These are phyloP conservation scores for Diachasmimorpha longicaudata DNA, from an alignment of 1,140 invertebrate species.

Conservation along the genomic window DNA sequence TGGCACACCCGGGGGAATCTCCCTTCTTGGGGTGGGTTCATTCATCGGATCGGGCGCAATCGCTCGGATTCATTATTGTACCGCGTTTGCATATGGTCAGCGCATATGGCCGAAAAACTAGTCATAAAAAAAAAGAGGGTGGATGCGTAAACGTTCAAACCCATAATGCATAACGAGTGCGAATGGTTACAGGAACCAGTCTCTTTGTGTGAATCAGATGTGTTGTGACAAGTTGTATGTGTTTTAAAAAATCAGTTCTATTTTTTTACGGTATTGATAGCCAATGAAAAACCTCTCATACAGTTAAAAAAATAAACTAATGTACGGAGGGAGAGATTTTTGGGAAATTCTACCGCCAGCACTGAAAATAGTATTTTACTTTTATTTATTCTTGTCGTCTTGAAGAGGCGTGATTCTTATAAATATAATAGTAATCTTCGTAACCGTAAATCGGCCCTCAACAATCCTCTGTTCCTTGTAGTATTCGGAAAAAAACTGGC, in stretches of 20 bases:
- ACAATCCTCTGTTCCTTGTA: slow-evolving; percentile 40
- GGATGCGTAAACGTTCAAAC: slow-evolving; percentile 53
- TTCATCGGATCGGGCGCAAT: neutral
- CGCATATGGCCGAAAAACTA: slow-evolving; percentile 61
- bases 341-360: too few species aligned
- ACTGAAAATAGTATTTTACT: too few species aligned
- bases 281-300: too few species aligned
- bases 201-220: neutral
- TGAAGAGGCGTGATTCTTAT: neutral
- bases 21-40: neutral
- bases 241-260: neutral
- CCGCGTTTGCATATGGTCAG: slow-evolving; percentile 54
- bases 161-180: slow-evolving; percentile 37
- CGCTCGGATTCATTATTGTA: slow-evolving; percentile 8
- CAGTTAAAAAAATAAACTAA: too few species aligned
- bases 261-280: neutral
- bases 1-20: neutral
- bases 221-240: neutral
- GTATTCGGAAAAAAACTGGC: neutral
- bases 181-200: neutral
- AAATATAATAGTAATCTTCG: slow-evolving; percentile 52
- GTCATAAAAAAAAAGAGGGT: slow-evolving; percentile 55
- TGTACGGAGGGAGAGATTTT: too few species aligned
- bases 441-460: slow-evolving; percentile 61
- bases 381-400: too few species aligned